Evolutionary conservation across 2,113 vertebrate genomes (phyloP).

Genomic region (Hepsetus odoe): DNA sequence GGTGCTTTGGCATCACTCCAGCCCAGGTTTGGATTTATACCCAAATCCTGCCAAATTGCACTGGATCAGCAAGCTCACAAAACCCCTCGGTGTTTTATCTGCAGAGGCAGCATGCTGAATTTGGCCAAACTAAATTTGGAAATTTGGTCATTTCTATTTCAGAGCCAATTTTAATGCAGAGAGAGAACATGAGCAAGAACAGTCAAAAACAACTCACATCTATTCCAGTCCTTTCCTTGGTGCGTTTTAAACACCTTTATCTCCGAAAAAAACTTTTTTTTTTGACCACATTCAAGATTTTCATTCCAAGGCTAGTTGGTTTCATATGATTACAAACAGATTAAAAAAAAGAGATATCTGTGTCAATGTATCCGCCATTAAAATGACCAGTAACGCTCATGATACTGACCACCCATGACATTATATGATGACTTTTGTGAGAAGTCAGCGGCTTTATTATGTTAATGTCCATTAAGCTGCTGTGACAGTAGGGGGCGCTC

Average conservation of each 20-base stretch:
- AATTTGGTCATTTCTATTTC: conserved; percentile 4
- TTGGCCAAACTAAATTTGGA: background rate
- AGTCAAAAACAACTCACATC: too few relatives aligned
- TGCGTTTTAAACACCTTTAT: background rate
- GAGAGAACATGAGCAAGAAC: background rate
- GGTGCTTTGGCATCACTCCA: background rate
- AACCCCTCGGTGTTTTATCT: conserved; percentile 17
- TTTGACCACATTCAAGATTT: too few relatives aligned
- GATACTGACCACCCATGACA: too few relatives aligned
- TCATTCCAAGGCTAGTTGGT: too few relatives aligned
- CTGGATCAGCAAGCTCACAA: conserved; percentile 8
- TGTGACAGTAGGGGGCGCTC: too few relatives aligned
- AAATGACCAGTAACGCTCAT: too few relatives aligned
- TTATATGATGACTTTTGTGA: too few relatives aligned
- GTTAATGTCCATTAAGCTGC: too few relatives aligned
- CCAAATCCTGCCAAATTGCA: conserved; percentile 32
- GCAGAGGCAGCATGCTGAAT: background rate
- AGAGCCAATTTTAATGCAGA: background rate
- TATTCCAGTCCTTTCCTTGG: background rate
- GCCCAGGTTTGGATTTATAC: background rate
- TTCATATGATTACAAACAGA: too few relatives aligned
- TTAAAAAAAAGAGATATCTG: too few relatives aligned
- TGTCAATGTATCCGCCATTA: too few relatives aligned
- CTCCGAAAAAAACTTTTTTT: background rate
- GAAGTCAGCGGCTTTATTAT: too few relatives aligned